Percentiles rank a stretch among this genome's conserved stretches.
phyloP scores from a whole-genome alignment of 2,113 vertebrate genomes.

The human (Homo sapiens) region GRCh38 chr1:152742501-152743000 shows the following conservation, averaged over 20 bases:
- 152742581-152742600: not conserved
- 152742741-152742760: too few relatives aligned
- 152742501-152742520: not conserved
- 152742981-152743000: not conserved
- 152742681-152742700: not conserved
- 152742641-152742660: not conserved
- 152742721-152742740: not conserved
- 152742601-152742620: not conserved
- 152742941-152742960: not conserved
- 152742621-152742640: not conserved
- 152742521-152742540: not conserved
- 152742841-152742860: not conserved
- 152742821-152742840: not conserved
- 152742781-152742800: not conserved
- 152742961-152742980: not conserved
- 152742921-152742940: not conserved
- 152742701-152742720: not conserved
- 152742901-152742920: not conserved
- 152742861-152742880: not conserved
- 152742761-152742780: too few relatives aligned
- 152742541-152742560: not conserved
- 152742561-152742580: not conserved
- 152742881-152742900: not conserved
- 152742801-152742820: not conserved
- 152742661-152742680: not conserved